A percentile compares a stretch with the other conserved stretches of the same genome.
phyloP scores from a whole-genome alignment of 2,888 invertebrate species.

The Noctua janthina region DNA sequence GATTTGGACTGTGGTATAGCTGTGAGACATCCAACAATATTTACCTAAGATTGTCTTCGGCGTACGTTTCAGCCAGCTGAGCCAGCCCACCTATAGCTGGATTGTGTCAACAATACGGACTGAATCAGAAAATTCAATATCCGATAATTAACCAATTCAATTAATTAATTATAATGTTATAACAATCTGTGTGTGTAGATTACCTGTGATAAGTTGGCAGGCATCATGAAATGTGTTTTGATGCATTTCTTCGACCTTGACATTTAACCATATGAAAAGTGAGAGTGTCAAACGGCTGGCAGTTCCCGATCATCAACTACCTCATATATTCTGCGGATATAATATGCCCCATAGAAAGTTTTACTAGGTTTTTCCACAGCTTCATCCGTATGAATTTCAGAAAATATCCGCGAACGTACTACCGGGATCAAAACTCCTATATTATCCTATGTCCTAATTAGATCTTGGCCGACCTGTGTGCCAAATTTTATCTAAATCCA shows the following conservation, averaged over 20 bases:
- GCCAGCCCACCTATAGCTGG: background rate
- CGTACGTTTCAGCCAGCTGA: background rate
- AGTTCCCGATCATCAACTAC: background rate
- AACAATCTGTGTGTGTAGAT: background rate
- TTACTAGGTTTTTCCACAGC: background rate
- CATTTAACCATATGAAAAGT: background rate
- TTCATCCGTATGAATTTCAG: background rate
- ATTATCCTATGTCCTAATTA: background rate
- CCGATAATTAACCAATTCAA: background rate
- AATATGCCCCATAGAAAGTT: background rate
- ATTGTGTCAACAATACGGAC: background rate
- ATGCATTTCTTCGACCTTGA: conserved; percentile 1
- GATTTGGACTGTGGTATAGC: background rate
- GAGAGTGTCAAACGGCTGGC: conserved; percentile 1
- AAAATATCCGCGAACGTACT: background rate
- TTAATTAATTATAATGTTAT: background rate
- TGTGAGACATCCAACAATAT: too few relatives aligned
- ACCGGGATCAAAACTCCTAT: background rate
- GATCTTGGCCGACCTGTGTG: background rate
- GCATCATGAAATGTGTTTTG: conserved; percentile 5
- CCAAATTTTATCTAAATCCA: background rate
- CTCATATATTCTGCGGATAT: background rate
- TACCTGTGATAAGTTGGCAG: conserved; percentile 1
- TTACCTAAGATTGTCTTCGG: background rate
- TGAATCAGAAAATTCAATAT: background rate